Evolutionary conservation across 2,797 vertebrate species (phyloP).

Genomic region (Tokudaia muenninki): DNA sequence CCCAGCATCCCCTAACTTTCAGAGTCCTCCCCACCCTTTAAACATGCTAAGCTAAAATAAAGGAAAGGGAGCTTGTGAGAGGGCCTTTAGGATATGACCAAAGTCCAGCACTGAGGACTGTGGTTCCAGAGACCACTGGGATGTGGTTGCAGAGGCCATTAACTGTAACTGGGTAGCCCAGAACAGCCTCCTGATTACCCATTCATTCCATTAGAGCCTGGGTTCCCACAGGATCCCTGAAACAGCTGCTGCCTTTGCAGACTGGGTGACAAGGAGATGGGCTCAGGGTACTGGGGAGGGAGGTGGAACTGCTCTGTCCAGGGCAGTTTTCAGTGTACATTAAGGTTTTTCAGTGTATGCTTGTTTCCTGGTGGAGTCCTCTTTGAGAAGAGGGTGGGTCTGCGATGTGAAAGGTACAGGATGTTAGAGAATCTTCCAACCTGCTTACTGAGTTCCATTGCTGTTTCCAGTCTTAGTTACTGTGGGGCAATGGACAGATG

Average conservation of each 20-base stretch:
- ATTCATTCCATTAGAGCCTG: background rate
- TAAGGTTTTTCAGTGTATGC: background rate
- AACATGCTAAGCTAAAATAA: background rate
- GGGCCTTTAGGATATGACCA: background rate
- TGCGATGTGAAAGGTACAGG: background rate
- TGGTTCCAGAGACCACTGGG: background rate
- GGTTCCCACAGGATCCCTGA: background rate
- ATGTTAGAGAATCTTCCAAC: background rate
- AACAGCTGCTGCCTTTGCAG: constrained; percentile 16
- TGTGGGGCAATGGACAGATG: background rate
- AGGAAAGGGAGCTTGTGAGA: background rate
- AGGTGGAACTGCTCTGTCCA: background rate
- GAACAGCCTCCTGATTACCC: background rate
- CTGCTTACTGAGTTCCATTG: background rate
- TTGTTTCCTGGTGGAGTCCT: background rate
- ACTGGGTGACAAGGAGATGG: constrained; percentile 22
- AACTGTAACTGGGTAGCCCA: background rate
- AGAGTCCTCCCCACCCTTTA: background rate
- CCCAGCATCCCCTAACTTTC: constrained; percentile 68
- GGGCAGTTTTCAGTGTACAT: background rate
- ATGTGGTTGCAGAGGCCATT: background rate
- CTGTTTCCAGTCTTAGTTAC: constrained; percentile 13
- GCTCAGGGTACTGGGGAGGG: background rate
- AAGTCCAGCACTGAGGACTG: background rate
- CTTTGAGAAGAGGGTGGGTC: constrained; percentile 57